phyloP scores from a whole-genome alignment of 92 coral and sea anemone species.

The Zoanthus solanderi region DNA sequence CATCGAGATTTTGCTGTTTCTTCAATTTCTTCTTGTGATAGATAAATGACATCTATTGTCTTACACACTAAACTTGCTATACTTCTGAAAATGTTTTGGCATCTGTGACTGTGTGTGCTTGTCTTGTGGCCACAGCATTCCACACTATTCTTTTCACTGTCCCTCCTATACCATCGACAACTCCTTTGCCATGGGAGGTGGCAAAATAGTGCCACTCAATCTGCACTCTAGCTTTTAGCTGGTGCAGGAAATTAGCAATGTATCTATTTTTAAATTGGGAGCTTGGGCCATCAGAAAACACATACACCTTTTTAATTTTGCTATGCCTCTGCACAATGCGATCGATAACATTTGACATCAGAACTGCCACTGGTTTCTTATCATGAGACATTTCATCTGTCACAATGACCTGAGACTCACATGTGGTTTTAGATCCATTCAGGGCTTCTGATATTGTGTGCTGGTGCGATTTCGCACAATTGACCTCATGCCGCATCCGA shows the following conservation, averaged over 20 bases:
- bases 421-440: not conserved
- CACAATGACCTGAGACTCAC: not conserved
- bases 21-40: constrained; percentile 45
- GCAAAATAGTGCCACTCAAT: constrained; percentile 2
- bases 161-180: constrained; percentile 46
- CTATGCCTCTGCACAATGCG: not conserved
- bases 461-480: not conserved
- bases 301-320: not conserved
- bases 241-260: not conserved
- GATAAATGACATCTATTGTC: constrained; percentile 43
- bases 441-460: not conserved
- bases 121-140: constrained; percentile 65
- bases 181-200: no score
- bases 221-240: not conserved
- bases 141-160: constrained; percentile 60
- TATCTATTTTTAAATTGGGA: not conserved
- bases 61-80: constrained; percentile 28
- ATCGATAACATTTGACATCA: not conserved
- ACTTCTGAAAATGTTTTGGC: constrained; percentile 36
- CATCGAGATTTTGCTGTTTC: constrained; percentile 46
- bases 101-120: constrained; percentile 38
- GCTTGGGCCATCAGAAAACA: not conserved
- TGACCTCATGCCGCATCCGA: not conserved
- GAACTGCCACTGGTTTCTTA: not conserved
- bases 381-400: no score